Evolutionary conservation across 2,113 vertebrate genomes (phyloP).

Genomic region (Catagonus wagneri): DNA sequence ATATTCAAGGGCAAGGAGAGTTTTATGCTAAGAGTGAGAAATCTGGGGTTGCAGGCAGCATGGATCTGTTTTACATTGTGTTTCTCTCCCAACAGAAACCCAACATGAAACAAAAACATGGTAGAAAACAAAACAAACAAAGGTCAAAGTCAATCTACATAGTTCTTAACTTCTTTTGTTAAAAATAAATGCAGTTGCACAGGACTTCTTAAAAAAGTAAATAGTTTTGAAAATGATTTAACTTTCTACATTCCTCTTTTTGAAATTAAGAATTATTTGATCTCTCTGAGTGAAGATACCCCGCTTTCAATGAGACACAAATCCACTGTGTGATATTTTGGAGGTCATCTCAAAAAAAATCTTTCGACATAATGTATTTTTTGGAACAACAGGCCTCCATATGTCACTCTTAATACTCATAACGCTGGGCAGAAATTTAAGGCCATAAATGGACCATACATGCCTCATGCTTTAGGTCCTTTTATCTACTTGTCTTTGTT

Average conservation of each 20-base stretch:
- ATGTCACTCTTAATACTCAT: not conserved
- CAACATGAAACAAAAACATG: not conserved
- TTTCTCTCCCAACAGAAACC: not conserved
- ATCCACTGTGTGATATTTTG: not conserved
- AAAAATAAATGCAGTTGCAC: not conserved
- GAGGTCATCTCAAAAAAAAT: conserved; percentile 2
- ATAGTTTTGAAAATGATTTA: not conserved
- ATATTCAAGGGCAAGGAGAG: not conserved
- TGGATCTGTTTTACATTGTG: not conserved
- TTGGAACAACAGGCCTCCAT: not conserved
- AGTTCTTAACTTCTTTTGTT: not conserved
- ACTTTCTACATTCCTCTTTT: not conserved
- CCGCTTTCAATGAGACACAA: not conserved
- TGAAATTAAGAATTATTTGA: not conserved
- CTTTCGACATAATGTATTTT: not conserved
- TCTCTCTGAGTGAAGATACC: not conserved
- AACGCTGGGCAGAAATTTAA: not conserved
- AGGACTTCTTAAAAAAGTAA: not conserved
- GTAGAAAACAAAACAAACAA: not conserved
- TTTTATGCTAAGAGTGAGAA: not conserved
- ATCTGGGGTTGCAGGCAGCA: not conserved
- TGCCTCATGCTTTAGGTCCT: not conserved
- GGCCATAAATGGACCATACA: not conserved
- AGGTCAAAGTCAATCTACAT: not conserved
- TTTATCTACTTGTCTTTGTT: not conserved